Base-by-base conservation (phyloP, 2,888 invertebrate species). In the Lasioglossum marginatum region DNA sequence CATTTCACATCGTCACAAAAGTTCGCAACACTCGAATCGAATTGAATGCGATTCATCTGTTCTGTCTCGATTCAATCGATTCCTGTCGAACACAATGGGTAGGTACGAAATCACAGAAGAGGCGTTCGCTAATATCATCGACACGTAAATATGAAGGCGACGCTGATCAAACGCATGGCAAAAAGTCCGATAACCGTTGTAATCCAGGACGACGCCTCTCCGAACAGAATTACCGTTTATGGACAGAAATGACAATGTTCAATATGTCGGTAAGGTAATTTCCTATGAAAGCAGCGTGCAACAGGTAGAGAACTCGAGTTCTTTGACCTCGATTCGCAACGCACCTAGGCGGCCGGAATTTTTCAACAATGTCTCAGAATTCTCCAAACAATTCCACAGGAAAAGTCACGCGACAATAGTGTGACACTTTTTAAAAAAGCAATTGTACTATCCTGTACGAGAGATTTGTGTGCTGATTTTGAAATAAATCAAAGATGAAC, bases 231-330 rank as follows among this genome's bases (percentile, higher is more conserved):
- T 82, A 86, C 74, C 70, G 63, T 72, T 68, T 60, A 77, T 80
- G 80, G 79, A 87, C 86, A 86, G 82, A 52, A 86, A 83, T 82
- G 87, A 86, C 86, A 74, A 76, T 86, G 86, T 86, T 82, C 86
- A 70, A 87, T 87, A 85, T 79, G 87, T 80, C 87, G 87, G 87
- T 86, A 90, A 83, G 83, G 87, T 85, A 82, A 85, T 82, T 87
- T 90, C 75, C 88, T 86, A 72, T 52, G 79, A 87, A 87, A 82
- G 84, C 88, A 88, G 52, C 79, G 87, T 79, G 90, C 90, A 90
- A 90, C 90, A 90, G 90, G 90, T 90, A 90, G 90, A 82, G 84
- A 77, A 83, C 81, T 73, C 73, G 31, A 72, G 72, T 77, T 84
- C 73, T 75, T 43, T 74, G 81, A 77, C 76, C 78, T 52, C 76